Conservation (phyloP, 1,140 invertebrate genomes). For the Calephelis nemesis region DNA sequence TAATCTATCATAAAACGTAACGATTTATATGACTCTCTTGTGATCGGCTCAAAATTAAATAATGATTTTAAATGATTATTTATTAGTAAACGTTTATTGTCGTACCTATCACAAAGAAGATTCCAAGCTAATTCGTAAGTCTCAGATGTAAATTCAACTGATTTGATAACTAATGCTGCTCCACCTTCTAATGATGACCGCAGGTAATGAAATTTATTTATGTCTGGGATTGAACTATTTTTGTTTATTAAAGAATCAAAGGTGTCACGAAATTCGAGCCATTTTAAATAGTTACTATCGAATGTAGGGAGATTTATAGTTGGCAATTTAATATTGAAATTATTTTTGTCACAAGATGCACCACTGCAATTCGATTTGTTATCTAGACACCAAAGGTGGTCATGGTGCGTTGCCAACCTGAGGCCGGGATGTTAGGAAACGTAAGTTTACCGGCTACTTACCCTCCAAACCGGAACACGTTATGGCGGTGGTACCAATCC, state of each 20-base stretch:
- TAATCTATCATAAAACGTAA: constrained; percentile 3
- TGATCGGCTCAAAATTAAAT: constrained; percentile 25
- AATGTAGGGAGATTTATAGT: too few relatives aligned
- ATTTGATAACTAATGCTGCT: constrained; percentile 22
- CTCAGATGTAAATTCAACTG: constrained; percentile 25
- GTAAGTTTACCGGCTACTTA: too few relatives aligned
- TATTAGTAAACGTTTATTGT: constrained; percentile 32
- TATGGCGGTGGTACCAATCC: too few relatives aligned
- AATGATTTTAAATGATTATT: constrained; percentile 33
- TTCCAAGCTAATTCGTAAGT: constrained; percentile 31
- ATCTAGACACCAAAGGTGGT: too few relatives aligned
- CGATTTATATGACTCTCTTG: constrained; percentile 28
- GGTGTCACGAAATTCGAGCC: constrained; percentile 1
- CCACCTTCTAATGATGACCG: constrained; percentile 21
- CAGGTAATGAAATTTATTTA: constrained; percentile 11
- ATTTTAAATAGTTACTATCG: too few relatives aligned
- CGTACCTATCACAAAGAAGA: constrained; percentile 27
- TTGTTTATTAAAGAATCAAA: not conserved
- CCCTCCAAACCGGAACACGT: too few relatives aligned
- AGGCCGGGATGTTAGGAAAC: too few relatives aligned
- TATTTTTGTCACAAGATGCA: too few relatives aligned
- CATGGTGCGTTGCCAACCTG: too few relatives aligned
- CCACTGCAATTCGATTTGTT: too few relatives aligned
- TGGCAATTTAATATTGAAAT: too few relatives aligned
- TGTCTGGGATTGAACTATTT: not conserved